Conservation (phyloP, 2,888 invertebrate species). For the Epinotia bilunana region DNA sequence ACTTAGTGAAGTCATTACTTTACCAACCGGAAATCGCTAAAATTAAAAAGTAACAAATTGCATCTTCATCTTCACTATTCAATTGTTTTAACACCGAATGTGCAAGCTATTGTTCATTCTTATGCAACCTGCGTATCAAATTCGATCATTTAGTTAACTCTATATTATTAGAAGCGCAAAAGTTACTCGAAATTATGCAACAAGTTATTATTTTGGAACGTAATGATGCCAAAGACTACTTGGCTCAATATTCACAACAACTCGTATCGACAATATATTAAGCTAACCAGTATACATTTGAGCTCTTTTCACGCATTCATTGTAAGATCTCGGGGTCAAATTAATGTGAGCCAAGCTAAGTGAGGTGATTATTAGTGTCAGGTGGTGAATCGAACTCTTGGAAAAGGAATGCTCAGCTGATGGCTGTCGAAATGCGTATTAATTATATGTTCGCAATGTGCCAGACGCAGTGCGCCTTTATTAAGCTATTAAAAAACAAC, state of each 20-base stretch:
- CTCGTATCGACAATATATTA: background rate
- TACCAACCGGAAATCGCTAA: background rate
- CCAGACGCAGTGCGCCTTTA: constrained; percentile 31
- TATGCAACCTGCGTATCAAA: constrained; percentile 29
- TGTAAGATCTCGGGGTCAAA: background rate
- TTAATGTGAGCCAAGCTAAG: background rate
- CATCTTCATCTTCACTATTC: constrained; percentile 11
- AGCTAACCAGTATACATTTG: background rate
- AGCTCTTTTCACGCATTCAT: background rate
- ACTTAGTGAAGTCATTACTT: background rate
- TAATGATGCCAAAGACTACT: constrained; percentile 14
- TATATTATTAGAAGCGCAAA: constrained; percentile 37
- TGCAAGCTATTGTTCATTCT: constrained; percentile 29
- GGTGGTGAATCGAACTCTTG: background rate
- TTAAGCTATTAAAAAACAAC: constrained; percentile 40
- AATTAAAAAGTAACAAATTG: constrained; percentile 14
- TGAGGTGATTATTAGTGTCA: background rate
- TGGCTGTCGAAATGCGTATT: constrained; percentile 41
- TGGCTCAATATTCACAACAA: background rate
- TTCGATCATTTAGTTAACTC: constrained; percentile 31
- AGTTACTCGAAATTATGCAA: constrained; percentile 40
- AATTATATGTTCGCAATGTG: constrained; percentile 38
- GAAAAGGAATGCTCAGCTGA: constrained; percentile 25
- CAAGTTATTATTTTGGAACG: constrained; percentile 26
- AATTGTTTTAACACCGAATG: constrained; percentile 28